These are phyloP conservation scores for Thecocarcelia acutangulata DNA, from an alignment of 2,888 invertebrate genomes.

Conservation along the genomic window DNA sequence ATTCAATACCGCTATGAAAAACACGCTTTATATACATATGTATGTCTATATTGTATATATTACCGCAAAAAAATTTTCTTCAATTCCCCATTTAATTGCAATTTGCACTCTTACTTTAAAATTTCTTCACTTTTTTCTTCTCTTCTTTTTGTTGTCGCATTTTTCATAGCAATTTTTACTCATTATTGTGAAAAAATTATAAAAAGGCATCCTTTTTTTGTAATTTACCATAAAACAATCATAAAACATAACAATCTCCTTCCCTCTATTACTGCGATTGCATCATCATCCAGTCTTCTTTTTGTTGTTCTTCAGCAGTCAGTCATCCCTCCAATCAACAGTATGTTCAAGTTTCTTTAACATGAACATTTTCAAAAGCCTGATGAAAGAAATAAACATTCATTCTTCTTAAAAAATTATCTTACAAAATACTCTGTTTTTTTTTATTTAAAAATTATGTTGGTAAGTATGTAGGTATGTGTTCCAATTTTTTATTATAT, in stretches of 20 bases:
- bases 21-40: background rate
- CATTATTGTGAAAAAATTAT: constrained; percentile 35
- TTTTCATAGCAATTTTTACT: constrained; percentile 36
- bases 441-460: constrained; percentile 8
- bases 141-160: background rate
- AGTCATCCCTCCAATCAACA: constrained; percentile 54
- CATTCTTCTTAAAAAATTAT: constrained; percentile 51
- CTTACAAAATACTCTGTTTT: constrained; percentile 13
- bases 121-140: constrained; percentile 7
- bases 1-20: no score
- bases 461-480: background rate
- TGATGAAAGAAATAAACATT: constrained; percentile 33
- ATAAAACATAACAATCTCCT: no score
- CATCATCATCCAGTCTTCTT: background rate
- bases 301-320: constrained; percentile 32
- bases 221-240: constrained; percentile 20
- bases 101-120: constrained; percentile 36
- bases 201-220: constrained; percentile 24
- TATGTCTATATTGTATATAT: background rate
- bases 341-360: constrained; percentile 46
- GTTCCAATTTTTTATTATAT: background rate
- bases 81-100: constrained; percentile 38
- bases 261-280: background rate
- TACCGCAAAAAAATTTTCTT: background rate
- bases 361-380: constrained; percentile 29